Evolutionary conservation across 2,113 vertebrate species (phyloP).

Genomic region (Festucalex cinctus): DNA sequence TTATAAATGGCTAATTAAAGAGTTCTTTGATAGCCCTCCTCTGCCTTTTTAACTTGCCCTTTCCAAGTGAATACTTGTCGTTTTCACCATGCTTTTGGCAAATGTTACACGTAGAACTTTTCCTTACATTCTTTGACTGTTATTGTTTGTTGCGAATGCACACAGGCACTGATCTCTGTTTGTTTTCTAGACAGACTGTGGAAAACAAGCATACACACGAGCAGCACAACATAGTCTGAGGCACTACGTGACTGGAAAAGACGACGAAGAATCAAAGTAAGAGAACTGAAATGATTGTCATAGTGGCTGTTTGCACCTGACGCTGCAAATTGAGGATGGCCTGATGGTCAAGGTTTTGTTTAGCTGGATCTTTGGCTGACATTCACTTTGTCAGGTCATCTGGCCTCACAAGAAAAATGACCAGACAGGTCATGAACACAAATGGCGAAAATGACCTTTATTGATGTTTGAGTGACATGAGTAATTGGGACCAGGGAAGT

Average conservation of each 20-base stretch:
- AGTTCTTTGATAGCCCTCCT: conserved; percentile 57
- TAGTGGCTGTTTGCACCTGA: neutral
- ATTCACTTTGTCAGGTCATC: conserved; percentile 42
- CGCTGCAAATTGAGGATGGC: neutral
- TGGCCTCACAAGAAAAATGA: conserved; percentile 7
- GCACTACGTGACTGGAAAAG: conserved; percentile 12
- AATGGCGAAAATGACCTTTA: neutral
- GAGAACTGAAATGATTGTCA: neutral
- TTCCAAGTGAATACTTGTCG: conserved; percentile 41
- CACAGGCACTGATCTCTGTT: neutral
- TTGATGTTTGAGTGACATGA: neutral
- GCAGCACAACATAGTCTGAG: conserved; percentile 8
- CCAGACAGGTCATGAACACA: neutral
- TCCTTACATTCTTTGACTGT: neutral
- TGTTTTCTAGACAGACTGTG: conserved; percentile 8
- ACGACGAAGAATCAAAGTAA: conserved; percentile 13
- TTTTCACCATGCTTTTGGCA: conserved; percentile 11
- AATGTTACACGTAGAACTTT: conserved; percentile 8
- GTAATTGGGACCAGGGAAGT: neutral
- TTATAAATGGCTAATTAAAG: conserved; percentile 70
- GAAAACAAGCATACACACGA: conserved; percentile 13
- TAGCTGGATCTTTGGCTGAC: conserved; percentile 32
- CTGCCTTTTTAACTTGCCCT: conserved; percentile 64
- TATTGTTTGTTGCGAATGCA: conserved; percentile 1
- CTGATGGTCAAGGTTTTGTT: conserved; percentile 23